phyloP scores from a whole-genome alignment of 2,797 vertebrate species.

The Sparidentex hasta region DNA sequence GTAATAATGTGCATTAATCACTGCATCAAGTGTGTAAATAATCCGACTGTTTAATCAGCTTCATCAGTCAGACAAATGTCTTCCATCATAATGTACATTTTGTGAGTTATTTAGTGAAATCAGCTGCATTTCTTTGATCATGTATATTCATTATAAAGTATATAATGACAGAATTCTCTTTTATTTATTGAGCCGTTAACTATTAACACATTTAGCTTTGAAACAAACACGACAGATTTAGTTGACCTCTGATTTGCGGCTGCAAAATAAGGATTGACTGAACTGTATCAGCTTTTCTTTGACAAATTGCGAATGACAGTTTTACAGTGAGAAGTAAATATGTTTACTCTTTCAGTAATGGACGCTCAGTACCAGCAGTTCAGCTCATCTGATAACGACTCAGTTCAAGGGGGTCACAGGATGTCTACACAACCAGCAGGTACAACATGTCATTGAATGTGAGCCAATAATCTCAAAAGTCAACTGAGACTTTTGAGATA shows the following conservation, averaged over 20 bases:
- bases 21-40: neutral
- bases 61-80: neutral
- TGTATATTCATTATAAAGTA: neutral
- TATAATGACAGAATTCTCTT: neutral
- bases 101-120: neutral
- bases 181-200: constrained; percentile 59
- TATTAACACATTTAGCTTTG: constrained; percentile 54
- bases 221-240: constrained; percentile 48
- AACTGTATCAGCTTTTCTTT: neutral
- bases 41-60: neutral
- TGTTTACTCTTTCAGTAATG: constrained; percentile 62
- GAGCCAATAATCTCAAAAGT: neutral
- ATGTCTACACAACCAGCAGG: constrained; percentile 48
- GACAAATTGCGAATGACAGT: neutral
- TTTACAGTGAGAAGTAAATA: neutral
- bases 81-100: neutral
- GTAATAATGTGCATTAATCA: neutral
- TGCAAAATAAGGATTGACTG: neutral
- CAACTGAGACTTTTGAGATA: neutral
- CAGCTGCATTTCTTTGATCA: neutral
- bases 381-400: constrained; percentile 29
- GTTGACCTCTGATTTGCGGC: constrained; percentile 17
- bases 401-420: neutral
- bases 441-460: constrained; percentile 17
- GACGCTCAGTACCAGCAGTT: constrained; percentile 76